Evolutionary conservation across 2,797 vertebrate species (phyloP).

Genomic region (Caiman crocodilus): DNA sequence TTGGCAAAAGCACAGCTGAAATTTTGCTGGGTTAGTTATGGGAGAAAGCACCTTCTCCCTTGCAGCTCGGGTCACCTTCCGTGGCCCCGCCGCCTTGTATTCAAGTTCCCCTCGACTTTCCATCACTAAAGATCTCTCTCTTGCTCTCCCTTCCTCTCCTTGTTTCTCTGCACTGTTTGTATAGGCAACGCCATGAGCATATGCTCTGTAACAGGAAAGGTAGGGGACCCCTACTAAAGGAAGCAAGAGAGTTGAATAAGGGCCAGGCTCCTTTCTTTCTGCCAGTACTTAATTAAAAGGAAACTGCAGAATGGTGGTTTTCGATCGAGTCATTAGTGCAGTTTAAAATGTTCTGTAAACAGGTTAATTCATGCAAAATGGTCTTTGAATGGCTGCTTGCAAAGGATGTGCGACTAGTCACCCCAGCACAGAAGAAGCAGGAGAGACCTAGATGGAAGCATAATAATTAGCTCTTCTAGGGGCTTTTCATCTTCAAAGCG

Average conservation of each 20-base stretch:
- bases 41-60: not conserved
- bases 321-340: slow-evolving; percentile 37
- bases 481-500: not conserved
- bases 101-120: not conserved
- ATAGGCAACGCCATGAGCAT: not conserved
- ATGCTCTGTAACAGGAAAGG: not conserved
- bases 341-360: slow-evolving; percentile 72
- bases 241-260: not conserved
- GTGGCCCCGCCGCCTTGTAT: not conserved
- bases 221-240: not conserved
- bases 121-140: not conserved
- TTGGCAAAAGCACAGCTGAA: not conserved
- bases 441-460: slow-evolving; percentile 45
- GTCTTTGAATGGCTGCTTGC: slow-evolving; percentile 55
- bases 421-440: slow-evolving; percentile 22
- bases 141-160: not conserved
- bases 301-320: slow-evolving; percentile 4
- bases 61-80: fast-evolving
- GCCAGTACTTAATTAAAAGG: slow-evolving; percentile 62
- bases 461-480: slow-evolving; percentile 41
- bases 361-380: slow-evolving; percentile 63
- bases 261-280: slow-evolving; percentile 27
- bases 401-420: slow-evolving; percentile 16
- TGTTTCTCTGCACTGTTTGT: not conserved
- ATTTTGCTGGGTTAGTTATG: fast-evolving